Evolutionary conservation across 2,888 invertebrate genomes (phyloP).

Genomic region (Empis stercorea): DNA sequence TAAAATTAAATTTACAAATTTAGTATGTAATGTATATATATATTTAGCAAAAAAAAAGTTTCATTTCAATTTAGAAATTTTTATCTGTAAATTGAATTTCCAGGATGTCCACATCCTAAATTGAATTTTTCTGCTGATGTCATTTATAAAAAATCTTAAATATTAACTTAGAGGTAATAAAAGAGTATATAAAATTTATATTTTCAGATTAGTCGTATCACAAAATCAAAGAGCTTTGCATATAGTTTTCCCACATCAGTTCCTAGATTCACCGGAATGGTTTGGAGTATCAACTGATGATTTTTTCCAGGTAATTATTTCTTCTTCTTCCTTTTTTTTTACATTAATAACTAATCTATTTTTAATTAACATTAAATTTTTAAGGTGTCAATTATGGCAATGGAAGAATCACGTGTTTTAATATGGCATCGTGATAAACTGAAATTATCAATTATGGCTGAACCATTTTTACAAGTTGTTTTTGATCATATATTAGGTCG

Average conservation of each 20-base stretch:
- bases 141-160: no score
- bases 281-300: slow-evolving; percentile 79
- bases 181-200: no score
- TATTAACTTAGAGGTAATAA: no score
- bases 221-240: slow-evolving; percentile 73
- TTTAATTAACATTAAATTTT: slow-evolving; percentile 12
- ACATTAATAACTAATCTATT: no score
- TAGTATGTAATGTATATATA: no score
- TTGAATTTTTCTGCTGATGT: no score
- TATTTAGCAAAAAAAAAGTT: no score
- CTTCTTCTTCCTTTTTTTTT: not conserved
- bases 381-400: slow-evolving; percentile 74
- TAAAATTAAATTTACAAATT: no score
- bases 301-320: slow-evolving; percentile 58
- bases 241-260: slow-evolving; percentile 76
- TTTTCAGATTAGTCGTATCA: slow-evolving; percentile 61
- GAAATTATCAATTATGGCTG: slow-evolving; percentile 69
- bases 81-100: no score
- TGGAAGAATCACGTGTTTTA: slow-evolving; percentile 71
- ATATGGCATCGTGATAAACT: slow-evolving; percentile 79
- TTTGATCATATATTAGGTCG: slow-evolving; percentile 76
- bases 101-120: no score
- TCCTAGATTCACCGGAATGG: slow-evolving; percentile 82
- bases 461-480: slow-evolving; percentile 70
- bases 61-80: no score